Conservation (phyloP, 2,797 vertebrate species). For the Podargus strigoides region DNA sequence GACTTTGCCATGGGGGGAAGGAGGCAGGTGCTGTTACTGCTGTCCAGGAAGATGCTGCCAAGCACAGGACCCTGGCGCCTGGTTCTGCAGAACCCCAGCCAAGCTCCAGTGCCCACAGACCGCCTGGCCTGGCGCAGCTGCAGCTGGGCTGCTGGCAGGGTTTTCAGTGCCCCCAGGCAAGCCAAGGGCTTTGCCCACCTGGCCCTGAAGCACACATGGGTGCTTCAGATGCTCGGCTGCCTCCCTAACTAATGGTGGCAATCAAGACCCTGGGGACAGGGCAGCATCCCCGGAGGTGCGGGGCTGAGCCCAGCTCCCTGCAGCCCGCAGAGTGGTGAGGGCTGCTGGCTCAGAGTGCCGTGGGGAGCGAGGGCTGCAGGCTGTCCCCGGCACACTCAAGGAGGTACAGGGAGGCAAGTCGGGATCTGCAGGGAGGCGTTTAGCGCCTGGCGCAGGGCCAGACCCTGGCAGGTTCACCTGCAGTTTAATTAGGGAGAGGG, state of each 20-base stretch:
- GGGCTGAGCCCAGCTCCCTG: not conserved
- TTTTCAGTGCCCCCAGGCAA: not conserved
- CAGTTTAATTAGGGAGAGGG: conserved; percentile 79
- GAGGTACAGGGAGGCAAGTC: conserved; percentile 65
- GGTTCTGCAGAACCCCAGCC: not conserved
- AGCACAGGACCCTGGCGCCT: not conserved
- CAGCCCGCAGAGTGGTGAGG: not conserved
- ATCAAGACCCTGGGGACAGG: not conserved
- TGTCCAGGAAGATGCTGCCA: not conserved
- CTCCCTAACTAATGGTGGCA: not conserved
- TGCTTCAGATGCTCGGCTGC: not conserved
- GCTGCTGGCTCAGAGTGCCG: not conserved
- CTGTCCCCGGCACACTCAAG: conserved; percentile 29
- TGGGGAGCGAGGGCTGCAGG: conserved; percentile 5
- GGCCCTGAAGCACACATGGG: not conserved
- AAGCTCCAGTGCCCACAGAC: not conserved
- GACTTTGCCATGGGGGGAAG: not conserved
- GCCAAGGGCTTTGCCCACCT: conserved; percentile 6
- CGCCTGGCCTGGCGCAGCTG: not conserved
- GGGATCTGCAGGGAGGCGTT: conserved; percentile 63
- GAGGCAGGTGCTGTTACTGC: not conserved
- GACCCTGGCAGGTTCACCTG: conserved; percentile 78
- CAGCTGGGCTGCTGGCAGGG: conserved; percentile 1
- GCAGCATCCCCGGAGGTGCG: rapidly evolving
- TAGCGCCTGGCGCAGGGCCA: conserved; percentile 68